Conservation (phyloP, 2,888 invertebrate genomes). For the Zaprionus lineosus region DNA sequence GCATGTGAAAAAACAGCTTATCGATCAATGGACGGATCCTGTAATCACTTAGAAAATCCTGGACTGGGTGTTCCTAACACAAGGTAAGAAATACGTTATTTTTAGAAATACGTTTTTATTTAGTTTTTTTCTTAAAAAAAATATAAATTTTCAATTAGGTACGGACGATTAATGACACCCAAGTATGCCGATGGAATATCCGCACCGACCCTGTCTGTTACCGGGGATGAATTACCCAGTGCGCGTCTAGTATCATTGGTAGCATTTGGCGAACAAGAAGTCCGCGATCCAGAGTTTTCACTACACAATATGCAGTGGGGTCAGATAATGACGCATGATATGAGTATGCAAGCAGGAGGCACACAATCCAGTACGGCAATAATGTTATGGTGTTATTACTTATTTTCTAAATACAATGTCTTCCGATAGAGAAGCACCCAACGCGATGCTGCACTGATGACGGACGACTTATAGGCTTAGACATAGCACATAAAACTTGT, state of each 20-base stretch:
- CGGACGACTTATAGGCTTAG: conserved; percentile 84
- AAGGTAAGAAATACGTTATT: conserved; percentile 23
- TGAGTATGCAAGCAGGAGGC: conserved; percentile 83
- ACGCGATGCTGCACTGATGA: conserved; percentile 86
- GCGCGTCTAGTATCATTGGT: conserved; percentile 88
- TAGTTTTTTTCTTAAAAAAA: background rate
- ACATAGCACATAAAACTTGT: conserved; percentile 81
- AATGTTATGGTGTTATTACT: background rate
- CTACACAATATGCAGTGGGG: conserved; percentile 88
- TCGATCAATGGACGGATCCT: conserved; percentile 94
- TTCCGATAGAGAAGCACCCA: conserved; percentile 84
- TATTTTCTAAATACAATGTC: background rate
- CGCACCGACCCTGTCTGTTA: conserved; percentile 86
- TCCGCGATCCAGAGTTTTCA: conserved; percentile 89
- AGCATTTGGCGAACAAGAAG: conserved; percentile 88
- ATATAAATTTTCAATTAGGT: conserved; percentile 62
- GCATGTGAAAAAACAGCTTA: conserved; percentile 83
- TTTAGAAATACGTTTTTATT: rapidly evolving
- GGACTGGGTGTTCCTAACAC: conserved; percentile 90
- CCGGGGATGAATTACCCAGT: conserved; percentile 87
- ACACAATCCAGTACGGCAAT: conserved; percentile 88
- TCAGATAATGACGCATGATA: conserved; percentile 86
- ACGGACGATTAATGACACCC: conserved; percentile 82
- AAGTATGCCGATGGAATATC: conserved; percentile 84
- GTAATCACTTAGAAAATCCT: conserved; percentile 94